Conservation (phyloP, 2,113 vertebrate genomes). For the Sphyrna mokarran region DNA sequence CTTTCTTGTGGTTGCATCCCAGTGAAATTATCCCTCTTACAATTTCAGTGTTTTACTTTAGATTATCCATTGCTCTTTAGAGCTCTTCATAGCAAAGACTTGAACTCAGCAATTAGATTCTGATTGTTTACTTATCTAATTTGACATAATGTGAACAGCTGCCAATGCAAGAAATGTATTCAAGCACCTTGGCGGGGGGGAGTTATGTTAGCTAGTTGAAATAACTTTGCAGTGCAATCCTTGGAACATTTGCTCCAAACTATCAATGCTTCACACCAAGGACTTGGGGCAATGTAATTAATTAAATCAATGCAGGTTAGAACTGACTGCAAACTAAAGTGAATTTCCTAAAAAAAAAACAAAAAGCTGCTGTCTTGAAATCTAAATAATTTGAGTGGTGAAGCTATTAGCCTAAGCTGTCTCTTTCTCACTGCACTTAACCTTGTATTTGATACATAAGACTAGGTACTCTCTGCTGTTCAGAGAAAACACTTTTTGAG, state of each 20-base stretch:
- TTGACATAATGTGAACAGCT: background rate
- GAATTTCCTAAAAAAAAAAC: background rate
- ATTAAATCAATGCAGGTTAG: background rate
- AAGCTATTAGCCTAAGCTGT: background rate
- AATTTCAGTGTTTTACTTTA: too few relatives aligned
- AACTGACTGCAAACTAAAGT: background rate
- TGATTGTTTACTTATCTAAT: background rate
- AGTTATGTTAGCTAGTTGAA: background rate
- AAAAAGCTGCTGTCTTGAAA: background rate
- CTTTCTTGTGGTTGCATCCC: too few relatives aligned
- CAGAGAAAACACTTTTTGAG: background rate
- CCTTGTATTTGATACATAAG: background rate
- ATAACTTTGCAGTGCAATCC: background rate
- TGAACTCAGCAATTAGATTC: background rate
- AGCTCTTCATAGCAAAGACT: background rate
- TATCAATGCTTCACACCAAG: background rate
- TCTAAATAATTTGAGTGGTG: background rate
- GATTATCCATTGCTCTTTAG: too few relatives aligned
- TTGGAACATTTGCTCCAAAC: background rate
- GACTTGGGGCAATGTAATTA: background rate
- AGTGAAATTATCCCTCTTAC: too few relatives aligned
- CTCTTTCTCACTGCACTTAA: background rate
- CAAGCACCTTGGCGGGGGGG: background rate
- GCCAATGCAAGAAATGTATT: background rate
- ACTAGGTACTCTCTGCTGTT: background rate